phyloP scores from a whole-genome alignment of 2,797 vertebrate species.

The Ptychadena robeensis region DNA sequence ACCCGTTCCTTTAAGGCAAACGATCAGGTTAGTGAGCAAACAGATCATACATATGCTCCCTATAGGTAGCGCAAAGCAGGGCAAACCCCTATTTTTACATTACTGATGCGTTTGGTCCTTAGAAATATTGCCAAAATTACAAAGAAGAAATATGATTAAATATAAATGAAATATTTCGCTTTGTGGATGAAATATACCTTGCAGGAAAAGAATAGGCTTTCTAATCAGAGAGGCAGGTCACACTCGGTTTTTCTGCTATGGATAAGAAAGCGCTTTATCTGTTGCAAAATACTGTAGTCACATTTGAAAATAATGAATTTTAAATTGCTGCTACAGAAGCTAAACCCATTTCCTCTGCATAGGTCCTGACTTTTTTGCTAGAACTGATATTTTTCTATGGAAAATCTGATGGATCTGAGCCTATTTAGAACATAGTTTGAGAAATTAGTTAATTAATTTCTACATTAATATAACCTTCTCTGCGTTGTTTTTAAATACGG shows the following conservation, averaged over 20 bases:
- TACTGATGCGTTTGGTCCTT: background rate
- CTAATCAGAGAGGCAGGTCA: slow-evolving; percentile 49
- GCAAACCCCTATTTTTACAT: background rate
- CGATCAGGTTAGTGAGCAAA: background rate
- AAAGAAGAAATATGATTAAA: slow-evolving; percentile 35
- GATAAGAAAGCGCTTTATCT: slow-evolving; percentile 44
- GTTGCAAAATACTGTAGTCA: slow-evolving; percentile 48
- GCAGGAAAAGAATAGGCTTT: slow-evolving; percentile 42
- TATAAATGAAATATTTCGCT: slow-evolving; percentile 23
- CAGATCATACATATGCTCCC: background rate
- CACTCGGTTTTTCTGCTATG: slow-evolving; percentile 50
- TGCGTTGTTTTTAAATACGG: slow-evolving; percentile 74
- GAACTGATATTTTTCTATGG: slow-evolving; percentile 45
- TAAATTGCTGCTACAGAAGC: slow-evolving; percentile 55
- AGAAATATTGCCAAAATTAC: slow-evolving; percentile 22
- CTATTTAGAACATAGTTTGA: slow-evolving; percentile 69
- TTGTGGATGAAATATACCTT: slow-evolving; percentile 55
- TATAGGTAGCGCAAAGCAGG: background rate
- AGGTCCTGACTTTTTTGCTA: slow-evolving; percentile 53
- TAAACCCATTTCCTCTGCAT: slow-evolving; percentile 46
- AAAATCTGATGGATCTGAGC: slow-evolving; percentile 61
- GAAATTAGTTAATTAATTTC: slow-evolving; percentile 76
- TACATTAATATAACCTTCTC: slow-evolving; percentile 72
- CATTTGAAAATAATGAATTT: slow-evolving; percentile 55
- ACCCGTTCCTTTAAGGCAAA: background rate